A percentile compares a stretch with the other conserved stretches of the same genome.
phyloP scores from a whole-genome alignment of 2,797 vertebrate species.

The Nasua narica region DNA sequence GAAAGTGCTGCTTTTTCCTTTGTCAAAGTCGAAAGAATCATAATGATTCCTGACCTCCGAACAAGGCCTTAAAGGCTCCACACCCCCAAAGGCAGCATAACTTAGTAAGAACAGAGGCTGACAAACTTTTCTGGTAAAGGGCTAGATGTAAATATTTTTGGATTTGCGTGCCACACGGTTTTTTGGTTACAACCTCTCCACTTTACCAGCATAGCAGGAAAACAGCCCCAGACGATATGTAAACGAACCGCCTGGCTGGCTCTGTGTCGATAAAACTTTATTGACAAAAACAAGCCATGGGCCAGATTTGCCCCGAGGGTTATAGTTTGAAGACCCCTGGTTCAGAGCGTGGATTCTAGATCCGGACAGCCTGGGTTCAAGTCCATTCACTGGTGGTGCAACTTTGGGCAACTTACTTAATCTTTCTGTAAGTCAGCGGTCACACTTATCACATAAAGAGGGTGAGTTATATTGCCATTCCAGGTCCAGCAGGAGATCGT shows the following conservation, averaged over 20 bases:
- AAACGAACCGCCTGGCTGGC: background rate
- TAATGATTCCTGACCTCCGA: background rate
- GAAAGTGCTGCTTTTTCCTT: background rate
- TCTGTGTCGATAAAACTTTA: background rate
- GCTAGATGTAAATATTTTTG: background rate
- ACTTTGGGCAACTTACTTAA: background rate
- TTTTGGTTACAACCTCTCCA: background rate
- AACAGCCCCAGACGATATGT: background rate
- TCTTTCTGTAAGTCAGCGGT: background rate
- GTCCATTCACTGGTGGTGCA: background rate
- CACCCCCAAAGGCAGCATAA: background rate
- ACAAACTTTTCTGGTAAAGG: background rate
- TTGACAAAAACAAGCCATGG: background rate
- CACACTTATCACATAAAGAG: background rate
- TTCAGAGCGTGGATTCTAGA: background rate
- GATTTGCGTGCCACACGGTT: background rate
- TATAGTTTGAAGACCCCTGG: background rate
- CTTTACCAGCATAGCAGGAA: background rate
- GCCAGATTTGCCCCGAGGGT: background rate
- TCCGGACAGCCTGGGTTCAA: background rate
- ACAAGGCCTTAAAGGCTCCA: background rate
- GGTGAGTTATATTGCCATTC: background rate
- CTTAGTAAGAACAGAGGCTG: background rate
- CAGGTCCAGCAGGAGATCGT: background rate
- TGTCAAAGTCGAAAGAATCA: background rate